Percentiles rank a stretch among this genome's conserved stretches.
These are phyloP conservation scores for Pitta sordida DNA, from an alignment of 2,113 vertebrate species.

Conservation along the genomic window DNA sequence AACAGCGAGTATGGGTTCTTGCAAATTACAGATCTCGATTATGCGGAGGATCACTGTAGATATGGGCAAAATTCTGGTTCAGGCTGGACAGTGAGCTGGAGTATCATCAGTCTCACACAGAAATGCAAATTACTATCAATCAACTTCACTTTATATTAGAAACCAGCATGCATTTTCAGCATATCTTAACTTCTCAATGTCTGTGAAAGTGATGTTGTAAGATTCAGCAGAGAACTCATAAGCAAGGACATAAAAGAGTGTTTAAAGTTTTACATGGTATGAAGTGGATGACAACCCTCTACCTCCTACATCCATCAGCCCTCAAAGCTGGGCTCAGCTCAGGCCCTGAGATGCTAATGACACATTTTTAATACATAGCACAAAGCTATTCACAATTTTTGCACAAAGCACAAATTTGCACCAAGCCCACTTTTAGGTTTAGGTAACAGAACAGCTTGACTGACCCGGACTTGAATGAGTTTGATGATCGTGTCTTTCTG, in stretches of 20 bases:
- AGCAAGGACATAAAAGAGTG: background rate
- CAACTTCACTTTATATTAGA: background rate
- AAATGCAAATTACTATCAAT: background rate
- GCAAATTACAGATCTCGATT: no score
- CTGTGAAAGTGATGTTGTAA: background rate
- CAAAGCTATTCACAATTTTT: no score
- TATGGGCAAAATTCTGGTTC: background rate
- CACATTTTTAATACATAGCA: background rate
- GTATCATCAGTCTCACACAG: background rate
- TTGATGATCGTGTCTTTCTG: slow-evolving; percentile 49
- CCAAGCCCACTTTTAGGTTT: background rate
- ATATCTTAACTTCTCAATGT: background rate
- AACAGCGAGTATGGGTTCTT: no score
- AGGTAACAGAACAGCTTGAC: background rate
- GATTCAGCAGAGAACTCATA: background rate
- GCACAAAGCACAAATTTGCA: background rate
- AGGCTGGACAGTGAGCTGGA: background rate
- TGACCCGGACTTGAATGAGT: slow-evolving; percentile 65
- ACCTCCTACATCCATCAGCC: background rate
- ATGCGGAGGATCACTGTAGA: no score
- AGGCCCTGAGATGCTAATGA: background rate
- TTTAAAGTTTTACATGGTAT: background rate
- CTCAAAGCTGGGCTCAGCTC: accelerated
- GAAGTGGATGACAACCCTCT: background rate
- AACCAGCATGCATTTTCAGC: background rate